phyloP scores from a whole-genome alignment of 1,140 invertebrate species.

The Wiebesia pumilae region DNA sequence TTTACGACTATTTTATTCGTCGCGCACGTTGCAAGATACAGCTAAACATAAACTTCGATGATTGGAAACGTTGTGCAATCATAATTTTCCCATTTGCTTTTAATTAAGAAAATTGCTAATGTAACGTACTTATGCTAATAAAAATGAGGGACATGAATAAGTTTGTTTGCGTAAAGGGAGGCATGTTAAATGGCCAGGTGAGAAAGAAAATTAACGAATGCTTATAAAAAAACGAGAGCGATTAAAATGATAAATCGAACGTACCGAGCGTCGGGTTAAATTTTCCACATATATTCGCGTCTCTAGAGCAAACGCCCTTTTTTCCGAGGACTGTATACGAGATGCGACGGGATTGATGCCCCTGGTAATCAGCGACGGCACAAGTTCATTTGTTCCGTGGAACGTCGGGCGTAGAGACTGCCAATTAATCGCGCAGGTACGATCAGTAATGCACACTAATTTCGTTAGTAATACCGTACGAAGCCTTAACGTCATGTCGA shows the following conservation, averaged over 20 bases:
- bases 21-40: conserved; percentile 28
- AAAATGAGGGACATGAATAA: not conserved
- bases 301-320: conserved; percentile 36
- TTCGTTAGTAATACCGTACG: conserved; percentile 59
- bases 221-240: not conserved
- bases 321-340: conserved; percentile 50
- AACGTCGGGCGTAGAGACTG: conserved; percentile 56
- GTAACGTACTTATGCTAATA: conserved; percentile 18
- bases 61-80: conserved; percentile 25
- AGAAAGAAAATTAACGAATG: not conserved
- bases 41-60: conserved; percentile 26
- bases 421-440: conserved; percentile 65
- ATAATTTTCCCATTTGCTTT: conserved; percentile 24
- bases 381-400: conserved; percentile 61
- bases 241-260: conserved; percentile 31
- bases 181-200: too few relatives aligned
- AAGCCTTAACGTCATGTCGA: conserved; percentile 60
- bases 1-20: conserved; percentile 27
- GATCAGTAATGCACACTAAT: conserved; percentile 67
- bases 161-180: not conserved
- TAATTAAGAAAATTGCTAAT: conserved; percentile 33
- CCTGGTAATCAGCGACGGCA: conserved; percentile 62
- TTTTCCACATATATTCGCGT: conserved; percentile 4
- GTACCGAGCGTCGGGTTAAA: too few relatives aligned
- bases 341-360: conserved; percentile 64